Evolutionary conservation across 2,888 invertebrate genomes (phyloP).

Genomic region (Zygaena filipendulae): DNA sequence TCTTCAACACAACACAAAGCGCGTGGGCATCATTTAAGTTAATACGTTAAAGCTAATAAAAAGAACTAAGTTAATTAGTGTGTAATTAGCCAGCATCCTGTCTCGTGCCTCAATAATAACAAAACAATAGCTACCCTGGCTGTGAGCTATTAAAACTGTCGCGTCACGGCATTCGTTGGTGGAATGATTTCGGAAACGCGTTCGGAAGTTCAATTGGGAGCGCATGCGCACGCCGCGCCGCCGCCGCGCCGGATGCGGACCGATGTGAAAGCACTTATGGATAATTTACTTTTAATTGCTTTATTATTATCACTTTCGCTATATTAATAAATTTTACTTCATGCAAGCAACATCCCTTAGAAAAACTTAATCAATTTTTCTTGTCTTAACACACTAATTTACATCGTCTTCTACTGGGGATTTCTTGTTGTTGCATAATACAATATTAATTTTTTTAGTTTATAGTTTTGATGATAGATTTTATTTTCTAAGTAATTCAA

Average conservation of each 20-base stretch:
- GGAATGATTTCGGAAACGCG: constrained; percentile 58
- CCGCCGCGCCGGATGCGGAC: constrained; percentile 60
- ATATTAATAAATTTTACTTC: not conserved
- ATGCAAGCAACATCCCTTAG: not conserved
- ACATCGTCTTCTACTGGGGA: no score
- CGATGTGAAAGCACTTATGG: constrained; percentile 50
- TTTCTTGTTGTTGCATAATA: no score
- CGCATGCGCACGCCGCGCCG: constrained; percentile 40
- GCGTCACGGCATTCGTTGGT: constrained; percentile 28
- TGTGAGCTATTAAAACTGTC: constrained; percentile 45
- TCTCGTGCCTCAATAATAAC: constrained; percentile 63
- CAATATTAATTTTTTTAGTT: no score
- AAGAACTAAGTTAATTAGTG: constrained; percentile 47
- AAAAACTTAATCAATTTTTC: no score
- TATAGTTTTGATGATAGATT: no score
- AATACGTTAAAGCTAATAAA: constrained; percentile 27
- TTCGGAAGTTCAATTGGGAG: constrained; percentile 67
- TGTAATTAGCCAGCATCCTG: constrained; percentile 63
- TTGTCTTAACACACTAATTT: no score
- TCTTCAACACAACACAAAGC: no score
- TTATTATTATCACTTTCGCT: constrained; percentile 6
- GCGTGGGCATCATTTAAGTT: no score
- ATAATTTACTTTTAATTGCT: constrained; percentile 46
- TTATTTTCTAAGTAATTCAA: no score
- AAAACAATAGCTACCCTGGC: constrained; percentile 59